Conservation (phyloP, 2,797 vertebrate species). For the Hydrocynus forskahlii region DNA sequence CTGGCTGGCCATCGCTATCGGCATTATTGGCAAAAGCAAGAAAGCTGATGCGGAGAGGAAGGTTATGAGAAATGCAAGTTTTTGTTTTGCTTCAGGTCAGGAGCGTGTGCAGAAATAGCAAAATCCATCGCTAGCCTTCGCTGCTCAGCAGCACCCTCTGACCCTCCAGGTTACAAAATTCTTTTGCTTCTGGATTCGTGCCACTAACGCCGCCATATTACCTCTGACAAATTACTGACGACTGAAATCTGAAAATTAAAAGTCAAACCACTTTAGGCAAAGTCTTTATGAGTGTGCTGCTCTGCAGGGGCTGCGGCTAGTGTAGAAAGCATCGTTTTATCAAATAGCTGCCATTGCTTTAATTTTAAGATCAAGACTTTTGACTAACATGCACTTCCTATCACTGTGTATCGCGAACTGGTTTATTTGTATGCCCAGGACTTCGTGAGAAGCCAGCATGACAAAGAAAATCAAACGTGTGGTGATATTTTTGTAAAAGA, state of each 20-base stretch:
- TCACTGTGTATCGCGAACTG: neutral
- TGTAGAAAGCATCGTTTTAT: neutral
- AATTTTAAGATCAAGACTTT: slow-evolving; percentile 15
- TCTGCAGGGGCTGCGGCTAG: neutral
- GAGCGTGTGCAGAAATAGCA: neutral
- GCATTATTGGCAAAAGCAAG: neutral
- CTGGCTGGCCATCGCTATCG: neutral
- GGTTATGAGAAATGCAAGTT: neutral
- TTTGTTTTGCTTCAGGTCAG: neutral
- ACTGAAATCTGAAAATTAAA: slow-evolving; percentile 12
- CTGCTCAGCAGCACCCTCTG: neutral
- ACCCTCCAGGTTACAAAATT: neutral
- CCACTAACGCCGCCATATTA: slow-evolving; percentile 31
- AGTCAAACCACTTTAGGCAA: neutral
- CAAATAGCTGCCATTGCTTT: neutral
- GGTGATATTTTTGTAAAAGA: neutral
- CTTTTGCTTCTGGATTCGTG: neutral
- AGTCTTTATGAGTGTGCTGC: neutral
- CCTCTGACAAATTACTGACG: neutral
- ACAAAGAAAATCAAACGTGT: neutral
- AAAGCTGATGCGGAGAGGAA: neutral
- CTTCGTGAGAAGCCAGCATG: neutral
- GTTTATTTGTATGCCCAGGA: no score
- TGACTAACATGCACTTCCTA: neutral
- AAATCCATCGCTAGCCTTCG: neutral